These are phyloP conservation scores for Heloderma charlesbogerti DNA, from an alignment of 2,113 vertebrate species.

Conservation along the genomic window DNA sequence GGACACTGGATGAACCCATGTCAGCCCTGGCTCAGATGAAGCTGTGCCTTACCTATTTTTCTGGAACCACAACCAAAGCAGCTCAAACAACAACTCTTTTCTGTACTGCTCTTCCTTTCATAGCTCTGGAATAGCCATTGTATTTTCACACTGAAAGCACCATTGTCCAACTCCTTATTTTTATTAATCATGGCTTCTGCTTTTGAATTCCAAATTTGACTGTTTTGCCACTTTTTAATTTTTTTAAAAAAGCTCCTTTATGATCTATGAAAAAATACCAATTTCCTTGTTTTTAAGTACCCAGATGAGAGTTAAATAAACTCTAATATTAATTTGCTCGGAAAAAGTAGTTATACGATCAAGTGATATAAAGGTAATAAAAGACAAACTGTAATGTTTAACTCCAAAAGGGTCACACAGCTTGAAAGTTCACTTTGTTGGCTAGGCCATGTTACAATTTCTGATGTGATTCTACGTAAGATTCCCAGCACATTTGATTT, in stretches of 20 bases:
- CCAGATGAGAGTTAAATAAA: background rate
- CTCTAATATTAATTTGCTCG: constrained; percentile 30
- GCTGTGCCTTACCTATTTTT: background rate
- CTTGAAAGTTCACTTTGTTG: no score
- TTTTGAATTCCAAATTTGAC: background rate
- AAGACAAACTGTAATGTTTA: background rate
- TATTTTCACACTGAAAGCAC: background rate
- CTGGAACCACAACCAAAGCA: background rate
- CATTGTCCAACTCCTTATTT: background rate
- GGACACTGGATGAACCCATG: background rate
- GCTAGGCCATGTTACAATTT: background rate
- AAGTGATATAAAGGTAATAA: constrained; percentile 4
- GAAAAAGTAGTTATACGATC: background rate
- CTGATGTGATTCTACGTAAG: background rate
- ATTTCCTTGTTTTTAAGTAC: background rate
- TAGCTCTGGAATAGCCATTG: background rate
- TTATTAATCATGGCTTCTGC: background rate
- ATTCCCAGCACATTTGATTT: background rate
- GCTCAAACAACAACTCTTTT: background rate
- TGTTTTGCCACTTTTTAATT: background rate
- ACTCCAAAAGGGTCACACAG: background rate
- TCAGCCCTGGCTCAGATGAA: background rate
- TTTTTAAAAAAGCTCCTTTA: background rate
- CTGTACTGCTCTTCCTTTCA: background rate
- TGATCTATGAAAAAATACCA: background rate